Evolutionary conservation across 2,113 vertebrate genomes (phyloP), one percentile per base, ranked within the genome.

Genomic region (Capreolus pygargus): DNA sequence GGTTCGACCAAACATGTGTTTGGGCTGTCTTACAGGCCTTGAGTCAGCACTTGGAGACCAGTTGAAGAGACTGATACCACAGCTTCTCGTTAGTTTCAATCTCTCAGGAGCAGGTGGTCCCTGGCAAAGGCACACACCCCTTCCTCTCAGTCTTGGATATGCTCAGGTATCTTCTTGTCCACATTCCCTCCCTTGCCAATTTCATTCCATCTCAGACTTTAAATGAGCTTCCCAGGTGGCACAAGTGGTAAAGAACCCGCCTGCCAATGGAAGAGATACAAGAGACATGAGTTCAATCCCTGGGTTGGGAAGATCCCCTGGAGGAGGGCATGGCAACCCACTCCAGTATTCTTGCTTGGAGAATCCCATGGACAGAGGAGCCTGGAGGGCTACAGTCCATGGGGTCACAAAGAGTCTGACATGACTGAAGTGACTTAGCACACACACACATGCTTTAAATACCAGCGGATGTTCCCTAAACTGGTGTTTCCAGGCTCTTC

Each of bases 21-120:
- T 33, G 14, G 33, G 58, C 36, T 57, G 1, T 33, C 74, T 60
- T 28, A 39, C 3, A 28, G 30, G 3, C 28, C 43, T 28, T 16
- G 21, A 70, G 50, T 23, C 23, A 10, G 36, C 60, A 17, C 5
- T 0, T 6, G 23, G 95, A 81, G 39, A 7, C 27, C 47, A 6
- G 16, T 2, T 0, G 10, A 82, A 39, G 85, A 27, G 19, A 43
- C 23, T 12, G 52, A 12, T 52, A 10, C 45, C 55, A 1, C 5
- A 1, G 16, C 15, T 58, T 43, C 36, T 45, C 1, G 0, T 2
- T 2, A 12, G 3, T 43, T 16, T 52, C 36, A 4, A n/a, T 7
- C 30, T 28, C 36, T 36, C 1, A 15, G 79, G 85, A 36, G 30
- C 7, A 55, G 39, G 27, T 5, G 25, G 33, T 7, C 27, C 55